Evolutionary conservation across 2,113 vertebrate genomes (phyloP).

Genomic region (Brienomyrus brachyistius): DNA sequence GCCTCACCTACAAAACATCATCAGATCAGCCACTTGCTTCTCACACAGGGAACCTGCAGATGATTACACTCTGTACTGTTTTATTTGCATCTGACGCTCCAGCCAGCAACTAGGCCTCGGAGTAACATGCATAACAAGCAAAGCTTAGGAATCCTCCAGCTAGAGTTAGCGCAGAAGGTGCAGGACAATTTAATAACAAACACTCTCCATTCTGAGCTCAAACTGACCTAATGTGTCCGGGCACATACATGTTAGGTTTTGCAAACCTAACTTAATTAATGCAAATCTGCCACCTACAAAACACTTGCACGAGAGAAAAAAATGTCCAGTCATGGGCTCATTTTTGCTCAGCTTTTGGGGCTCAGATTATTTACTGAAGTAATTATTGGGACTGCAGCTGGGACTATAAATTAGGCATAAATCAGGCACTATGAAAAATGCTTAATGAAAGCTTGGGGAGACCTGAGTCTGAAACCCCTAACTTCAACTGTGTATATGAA

Average conservation of each 20-base stretch:
- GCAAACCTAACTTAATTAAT: background rate
- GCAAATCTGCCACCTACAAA: background rate
- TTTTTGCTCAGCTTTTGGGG: background rate
- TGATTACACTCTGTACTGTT: background rate
- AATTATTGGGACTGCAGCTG: background rate
- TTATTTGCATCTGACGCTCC: background rate
- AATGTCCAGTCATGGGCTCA: background rate
- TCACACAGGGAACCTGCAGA: background rate
- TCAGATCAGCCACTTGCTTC: background rate
- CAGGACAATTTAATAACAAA: background rate
- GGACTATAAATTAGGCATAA: background rate
- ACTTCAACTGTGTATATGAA: background rate
- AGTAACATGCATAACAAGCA: background rate
- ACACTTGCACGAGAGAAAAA: background rate
- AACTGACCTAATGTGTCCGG: background rate
- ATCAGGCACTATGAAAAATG: background rate
- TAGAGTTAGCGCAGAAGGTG: background rate
- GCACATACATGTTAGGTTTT: background rate
- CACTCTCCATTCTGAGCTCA: background rate
- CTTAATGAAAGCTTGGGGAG: background rate
- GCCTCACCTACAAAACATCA: background rate
- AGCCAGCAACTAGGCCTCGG: background rate
- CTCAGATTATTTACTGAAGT: background rate
- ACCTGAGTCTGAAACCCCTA: background rate
- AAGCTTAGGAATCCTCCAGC: background rate